Conservation (phyloP, 2,113 vertebrate species). For the Osmerus eperlanus region DNA sequence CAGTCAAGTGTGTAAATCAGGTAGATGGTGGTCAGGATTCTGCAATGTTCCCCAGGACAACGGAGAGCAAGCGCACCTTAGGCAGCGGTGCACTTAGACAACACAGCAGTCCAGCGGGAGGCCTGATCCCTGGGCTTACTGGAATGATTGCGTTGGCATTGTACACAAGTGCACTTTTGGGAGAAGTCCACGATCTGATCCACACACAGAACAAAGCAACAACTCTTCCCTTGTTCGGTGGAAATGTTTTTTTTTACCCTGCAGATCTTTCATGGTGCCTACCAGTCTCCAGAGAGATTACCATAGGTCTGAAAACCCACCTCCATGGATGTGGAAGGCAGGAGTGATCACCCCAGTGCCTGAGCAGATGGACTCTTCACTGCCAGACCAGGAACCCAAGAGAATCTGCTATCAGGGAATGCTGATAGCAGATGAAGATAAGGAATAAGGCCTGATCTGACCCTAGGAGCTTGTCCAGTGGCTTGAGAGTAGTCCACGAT, state of each 20-base stretch:
- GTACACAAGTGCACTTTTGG: background rate
- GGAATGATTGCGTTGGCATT: conserved; percentile 2
- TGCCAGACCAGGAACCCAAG: too few relatives aligned
- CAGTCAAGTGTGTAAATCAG: conserved; percentile 18
- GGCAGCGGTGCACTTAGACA: too few relatives aligned
- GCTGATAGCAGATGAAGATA: too few relatives aligned
- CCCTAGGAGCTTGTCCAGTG: too few relatives aligned
- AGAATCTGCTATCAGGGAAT: too few relatives aligned
- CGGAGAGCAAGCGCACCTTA: background rate
- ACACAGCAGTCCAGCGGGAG: background rate
- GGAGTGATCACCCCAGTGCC: background rate
- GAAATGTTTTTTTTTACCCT: background rate
- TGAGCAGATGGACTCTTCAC: too few relatives aligned
- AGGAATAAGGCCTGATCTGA: too few relatives aligned
- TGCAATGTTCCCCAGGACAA: background rate
- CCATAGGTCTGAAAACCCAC: background rate
- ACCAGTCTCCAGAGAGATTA: background rate
- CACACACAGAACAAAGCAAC: background rate
- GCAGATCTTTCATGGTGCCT: conserved; percentile 5
- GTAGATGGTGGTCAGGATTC: conserved; percentile 11
- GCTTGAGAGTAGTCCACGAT: too few relatives aligned
- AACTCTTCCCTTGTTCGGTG: conserved; percentile 3
- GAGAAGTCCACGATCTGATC: conserved; percentile 7
- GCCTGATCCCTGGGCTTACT: conserved; percentile 1
- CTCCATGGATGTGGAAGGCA: background rate